Base-by-base conservation (phyloP, 2,888 invertebrate genomes). In the Ornithoptera priamus region DNA sequence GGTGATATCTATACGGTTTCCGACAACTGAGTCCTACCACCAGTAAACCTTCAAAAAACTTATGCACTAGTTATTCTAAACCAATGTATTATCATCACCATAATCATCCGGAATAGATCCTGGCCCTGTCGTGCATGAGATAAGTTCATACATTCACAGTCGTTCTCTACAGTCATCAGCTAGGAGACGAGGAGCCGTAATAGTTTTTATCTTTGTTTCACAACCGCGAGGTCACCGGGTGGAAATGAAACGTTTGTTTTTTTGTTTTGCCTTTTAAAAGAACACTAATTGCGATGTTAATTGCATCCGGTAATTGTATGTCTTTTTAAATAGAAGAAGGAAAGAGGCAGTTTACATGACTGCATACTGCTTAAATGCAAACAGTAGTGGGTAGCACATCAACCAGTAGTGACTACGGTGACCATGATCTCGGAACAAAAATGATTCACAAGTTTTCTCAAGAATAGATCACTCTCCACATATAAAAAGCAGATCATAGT, bases 271-370 rank as follows among this genome's bases (percentile, higher is more conserved):
- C 6, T 65, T 30, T 62, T 50, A 56, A 62, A 66, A 65, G 50
- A 69, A 58, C 36, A 65, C 58, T 66, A 69, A 69, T 69, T 69
- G 46, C 57, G 61, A 57, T 30, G 65, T 64, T 69, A 69, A 69
- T 65, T 62, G 56, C 65, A 24, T 62, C 36, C 58, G 62, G 36
- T 30, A 63, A 18, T 61, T 61, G 62, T 62, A 57, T 57, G 24
- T 57, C 42, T 67, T 60, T 69, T 60, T 50, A 53, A 53, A n/a
- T 53, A 53, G 17, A n/a, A n/a, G 53, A 53, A 39, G 8, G 8
- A 39, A 39, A 39, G 4, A 10, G 10, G 39, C 39, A 10, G 39
- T 39, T 39, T 39, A 39, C 8, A 39, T 39, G 10, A 39, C 1
- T 1, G 8, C 39, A 7, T 39, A 10, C 1, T 10, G 2, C 7